Base-by-base conservation (phyloP, 1,140 invertebrate species). In the Heliothis subflexa region DNA sequence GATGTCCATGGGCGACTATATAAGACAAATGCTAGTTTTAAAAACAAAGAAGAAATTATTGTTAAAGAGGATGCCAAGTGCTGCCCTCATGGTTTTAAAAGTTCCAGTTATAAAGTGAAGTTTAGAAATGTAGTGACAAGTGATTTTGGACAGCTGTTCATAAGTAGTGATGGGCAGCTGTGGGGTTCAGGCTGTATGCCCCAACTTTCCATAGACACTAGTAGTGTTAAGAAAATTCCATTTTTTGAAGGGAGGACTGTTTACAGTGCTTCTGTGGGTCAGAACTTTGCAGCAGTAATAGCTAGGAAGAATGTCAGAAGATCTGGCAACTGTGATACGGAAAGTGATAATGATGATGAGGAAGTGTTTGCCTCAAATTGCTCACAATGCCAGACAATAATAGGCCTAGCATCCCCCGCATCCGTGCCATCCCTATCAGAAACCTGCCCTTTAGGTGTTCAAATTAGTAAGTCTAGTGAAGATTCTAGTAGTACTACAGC, bases 151-250 rank as follows among this genome's bases (percentile, higher is more conserved):
- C 92, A 95, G 75, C 92, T 97, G 9, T 97, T 96, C 91, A 95
- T 97, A 25, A 96, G 96, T 47, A 96, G 96, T 82, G 95, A 93
- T 91, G 96, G 96, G 21, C 96, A 97, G 78, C 90, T 98, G 11
- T 97, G 97, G 97, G 96, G 96, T 0, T 97, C 95, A 82, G 97
- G 97, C 55, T 90, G 94, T 85, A 97, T 97, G 90, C 95, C 96
- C 10, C 96, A 97, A 87, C 95, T 97, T 75, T 95, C 96, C 18
- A 95, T 97, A 78, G 95, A 96, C 62, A 93, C 93, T 76, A 82
- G 82, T 74, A 95, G 92, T 85, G 96, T 97, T 75, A 95, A 95
- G 52, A 96, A 95, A 93, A 95, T 98, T 12, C 95, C 94, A 72
- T 97, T 97, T 90, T 97, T 97, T 83, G 95, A 96, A 80, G 96